Evolutionary conservation across 2,888 invertebrate species (phyloP).

Genomic region (Morpho achilles): DNA sequence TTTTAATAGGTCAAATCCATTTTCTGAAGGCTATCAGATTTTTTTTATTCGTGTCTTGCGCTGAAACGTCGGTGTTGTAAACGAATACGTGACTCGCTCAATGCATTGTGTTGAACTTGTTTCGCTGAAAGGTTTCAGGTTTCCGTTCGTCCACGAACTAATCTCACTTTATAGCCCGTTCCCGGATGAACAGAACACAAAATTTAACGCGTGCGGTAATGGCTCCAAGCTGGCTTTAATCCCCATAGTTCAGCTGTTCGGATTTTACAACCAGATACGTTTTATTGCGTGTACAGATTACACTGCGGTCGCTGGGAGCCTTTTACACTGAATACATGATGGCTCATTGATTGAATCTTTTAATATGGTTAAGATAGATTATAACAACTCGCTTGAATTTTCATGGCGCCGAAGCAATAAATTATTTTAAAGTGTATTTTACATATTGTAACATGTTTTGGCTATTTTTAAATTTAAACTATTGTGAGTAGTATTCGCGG

Average conservation of each 20-base stretch:
- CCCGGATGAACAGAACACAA: slow-evolving; percentile 20
- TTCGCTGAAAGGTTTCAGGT: slow-evolving; percentile 15
- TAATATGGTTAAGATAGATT: no score
- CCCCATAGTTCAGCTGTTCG: slow-evolving; percentile 21
- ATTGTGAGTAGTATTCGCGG: no score
- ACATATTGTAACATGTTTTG: no score
- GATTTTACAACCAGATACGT: slow-evolving; percentile 19
- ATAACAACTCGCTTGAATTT: no score
- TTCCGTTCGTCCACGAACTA: slow-evolving; percentile 20
- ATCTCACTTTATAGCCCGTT: slow-evolving; percentile 20
- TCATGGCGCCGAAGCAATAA: no score
- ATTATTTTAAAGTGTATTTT: no score
- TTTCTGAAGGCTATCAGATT: no score
- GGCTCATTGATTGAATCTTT: no score
- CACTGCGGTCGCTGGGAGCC: not conserved
- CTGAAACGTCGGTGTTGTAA: not conserved
- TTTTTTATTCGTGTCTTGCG: no score
- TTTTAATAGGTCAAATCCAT: no score
- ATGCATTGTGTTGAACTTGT: slow-evolving; percentile 1
- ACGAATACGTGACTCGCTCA: not conserved
- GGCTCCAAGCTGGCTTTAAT: slow-evolving; percentile 20
- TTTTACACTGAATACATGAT: no score
- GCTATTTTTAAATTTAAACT: no score
- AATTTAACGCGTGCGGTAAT: slow-evolving; percentile 23
- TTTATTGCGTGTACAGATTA: slow-evolving; percentile 20